Evolutionary conservation across 35 echinoderm and acorn worm species (phyloP), one percentile per base, ranked within the genome.

Genomic region (Lytechinus variegatus): DNA sequence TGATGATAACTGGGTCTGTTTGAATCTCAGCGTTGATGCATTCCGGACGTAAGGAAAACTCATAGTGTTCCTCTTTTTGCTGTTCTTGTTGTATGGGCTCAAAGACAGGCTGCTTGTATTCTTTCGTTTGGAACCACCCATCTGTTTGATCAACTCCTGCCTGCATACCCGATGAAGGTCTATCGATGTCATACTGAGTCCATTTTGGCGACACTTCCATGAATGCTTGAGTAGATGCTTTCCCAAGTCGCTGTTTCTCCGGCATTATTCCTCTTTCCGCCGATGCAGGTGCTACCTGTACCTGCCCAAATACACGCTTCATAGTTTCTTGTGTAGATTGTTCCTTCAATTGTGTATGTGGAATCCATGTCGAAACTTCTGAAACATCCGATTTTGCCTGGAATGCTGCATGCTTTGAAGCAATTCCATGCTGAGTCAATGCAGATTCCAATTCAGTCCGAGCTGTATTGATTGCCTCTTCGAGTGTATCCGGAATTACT

Each of bases 1-100:
- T 96, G 56, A 96, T 96, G 24, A 96, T 96, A 57, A 96, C 95
- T 12, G 95, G 95, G 54, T 96, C 95, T 52, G 95, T 96, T 96
- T 96, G 95, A 9, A 96, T 96, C 52, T 96, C 95, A 52, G 54
- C 57, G 27, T 54, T 91, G 16, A 92, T 51, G 19, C 54, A 92
- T 54, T 92, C 95, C 6, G 56, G 56, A 57, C 21, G 57, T 28
- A 91, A 92, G 5, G 27, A 57, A 28, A 96, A 92, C 56, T 71
- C 89, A 27, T 71, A 91, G 51, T 54, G 52, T 24, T 86, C 89
- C 55, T 96, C 53, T 91, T 71, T 56, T 91, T 66, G 92, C 33
- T 96, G 27, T 52, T 61, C 54, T 91, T 61, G 87, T 52, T 95
- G 55, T 21, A 96, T 51, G 33, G 88, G 53, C 79, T 92, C 54